A percentile compares a stretch with the other conserved stretches of the same genome.
Conservation (phyloP, 2,113 vertebrate genomes). For the Atractosteus spatula region DNA sequence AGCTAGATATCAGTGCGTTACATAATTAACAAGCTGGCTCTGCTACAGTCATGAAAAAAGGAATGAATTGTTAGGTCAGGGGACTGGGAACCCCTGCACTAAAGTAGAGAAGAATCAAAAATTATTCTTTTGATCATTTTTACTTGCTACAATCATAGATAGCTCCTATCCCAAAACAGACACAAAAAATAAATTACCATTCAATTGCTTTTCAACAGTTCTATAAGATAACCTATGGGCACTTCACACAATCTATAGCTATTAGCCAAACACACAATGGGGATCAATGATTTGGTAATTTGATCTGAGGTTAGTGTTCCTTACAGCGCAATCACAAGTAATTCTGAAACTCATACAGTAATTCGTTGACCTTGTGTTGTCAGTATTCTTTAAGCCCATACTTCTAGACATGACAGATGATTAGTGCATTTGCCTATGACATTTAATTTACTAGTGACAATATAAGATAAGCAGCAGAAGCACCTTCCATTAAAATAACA, state of each 20-base stretch:
- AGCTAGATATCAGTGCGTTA: no score
- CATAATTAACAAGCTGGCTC: no score
- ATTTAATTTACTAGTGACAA: background rate
- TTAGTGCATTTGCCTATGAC: background rate
- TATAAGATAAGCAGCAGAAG: background rate
- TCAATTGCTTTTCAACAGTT: conserved; percentile 1
- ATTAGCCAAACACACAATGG: background rate
- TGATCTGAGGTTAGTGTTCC: background rate
- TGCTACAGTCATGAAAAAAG: no score
- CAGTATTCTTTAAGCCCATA: no score
- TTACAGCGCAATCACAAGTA: background rate
- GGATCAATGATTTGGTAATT: conserved; percentile 3
- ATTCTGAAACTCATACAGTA: background rate
- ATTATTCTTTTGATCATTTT: no score
- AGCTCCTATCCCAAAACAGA: background rate
- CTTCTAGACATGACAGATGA: background rate
- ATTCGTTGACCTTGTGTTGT: background rate
- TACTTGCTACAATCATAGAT: no score
- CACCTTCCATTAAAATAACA: no score
- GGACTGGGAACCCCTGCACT: no score
- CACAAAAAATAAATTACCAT: background rate
- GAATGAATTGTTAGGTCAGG: no score
- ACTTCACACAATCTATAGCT: background rate
- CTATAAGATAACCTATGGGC: background rate
- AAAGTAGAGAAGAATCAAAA: no score